phyloP scores from a whole-genome alignment of 1,140 invertebrate species.

The Zaprionus africanus region DNA sequence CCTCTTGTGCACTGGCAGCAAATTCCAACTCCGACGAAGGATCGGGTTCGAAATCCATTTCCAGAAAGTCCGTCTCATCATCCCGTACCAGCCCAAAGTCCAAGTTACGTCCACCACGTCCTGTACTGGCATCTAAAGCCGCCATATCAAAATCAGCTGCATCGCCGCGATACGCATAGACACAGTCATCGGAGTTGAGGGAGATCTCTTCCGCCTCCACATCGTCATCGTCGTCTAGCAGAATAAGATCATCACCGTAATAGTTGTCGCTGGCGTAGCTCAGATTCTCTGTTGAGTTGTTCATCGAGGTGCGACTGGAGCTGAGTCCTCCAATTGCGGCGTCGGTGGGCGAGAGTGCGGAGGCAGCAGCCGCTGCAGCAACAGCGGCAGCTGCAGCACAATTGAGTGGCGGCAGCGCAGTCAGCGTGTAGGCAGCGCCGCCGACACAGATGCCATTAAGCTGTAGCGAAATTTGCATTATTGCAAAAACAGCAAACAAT shows the following conservation, averaged over 20 bases:
- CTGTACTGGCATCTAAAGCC: constrained; percentile 45
- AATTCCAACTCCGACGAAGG: constrained; percentile 76
- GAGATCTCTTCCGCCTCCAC: constrained; percentile 78
- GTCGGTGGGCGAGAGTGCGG: constrained; percentile 62
- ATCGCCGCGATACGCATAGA: constrained; percentile 80
- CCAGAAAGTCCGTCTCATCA: constrained; percentile 80
- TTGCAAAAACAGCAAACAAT: constrained; percentile 41
- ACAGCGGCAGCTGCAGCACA: constrained; percentile 44
- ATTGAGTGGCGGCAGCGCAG: constrained; percentile 36
- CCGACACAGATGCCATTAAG: constrained; percentile 37
- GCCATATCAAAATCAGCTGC: constrained; percentile 70
- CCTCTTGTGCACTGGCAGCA: constrained; percentile 36
- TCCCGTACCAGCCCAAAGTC: constrained; percentile 56
- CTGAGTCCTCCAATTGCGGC: constrained; percentile 57
- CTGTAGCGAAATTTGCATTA: constrained; percentile 30
- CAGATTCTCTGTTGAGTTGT: constrained; percentile 80
- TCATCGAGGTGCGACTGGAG: constrained; percentile 78
- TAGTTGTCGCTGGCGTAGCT: constrained; percentile 79
- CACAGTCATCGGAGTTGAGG: constrained; percentile 78
- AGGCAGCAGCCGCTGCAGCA: constrained; percentile 48
- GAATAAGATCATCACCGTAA: constrained; percentile 74
- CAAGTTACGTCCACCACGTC: constrained; percentile 54
- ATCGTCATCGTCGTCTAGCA: constrained; percentile 67
- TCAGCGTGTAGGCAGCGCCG: constrained; percentile 49
- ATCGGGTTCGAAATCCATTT: constrained; percentile 84